Conservation (phyloP, 2,113 vertebrate genomes). For the Eonycteris spelaea region DNA sequence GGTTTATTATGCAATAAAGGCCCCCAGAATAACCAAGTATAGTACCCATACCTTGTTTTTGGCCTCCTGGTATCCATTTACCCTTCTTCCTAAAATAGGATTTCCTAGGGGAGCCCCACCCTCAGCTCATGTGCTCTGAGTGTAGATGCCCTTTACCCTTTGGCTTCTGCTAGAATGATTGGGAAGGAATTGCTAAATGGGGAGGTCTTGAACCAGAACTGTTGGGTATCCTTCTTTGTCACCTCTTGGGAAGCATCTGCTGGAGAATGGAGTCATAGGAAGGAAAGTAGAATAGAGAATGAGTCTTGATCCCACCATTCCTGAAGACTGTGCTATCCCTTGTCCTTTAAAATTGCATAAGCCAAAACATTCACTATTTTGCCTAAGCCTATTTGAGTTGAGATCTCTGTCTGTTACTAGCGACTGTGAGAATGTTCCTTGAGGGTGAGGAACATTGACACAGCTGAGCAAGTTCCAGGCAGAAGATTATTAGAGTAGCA, state of each 20-base stretch:
- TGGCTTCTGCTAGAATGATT: not conserved
- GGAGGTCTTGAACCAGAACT: not conserved
- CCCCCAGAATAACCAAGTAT: not conserved
- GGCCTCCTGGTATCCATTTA: not conserved
- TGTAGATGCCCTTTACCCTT: not conserved
- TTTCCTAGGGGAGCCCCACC: not conserved
- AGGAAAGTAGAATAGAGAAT: not conserved
- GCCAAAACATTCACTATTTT: not conserved
- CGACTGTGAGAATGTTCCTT: not conserved
- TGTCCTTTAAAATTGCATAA: not conserved
- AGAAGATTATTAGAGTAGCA: not conserved
- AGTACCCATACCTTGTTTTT: not conserved
- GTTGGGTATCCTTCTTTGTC: not conserved
- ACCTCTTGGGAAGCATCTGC: not conserved
- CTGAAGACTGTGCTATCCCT: not conserved
- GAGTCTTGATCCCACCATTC: not conserved
- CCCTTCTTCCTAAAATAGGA: not conserved
- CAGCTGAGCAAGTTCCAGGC: not conserved
- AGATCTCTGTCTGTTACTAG: not conserved
- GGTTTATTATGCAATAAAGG: not conserved
- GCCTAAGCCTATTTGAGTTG: not conserved
- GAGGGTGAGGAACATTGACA: not conserved
- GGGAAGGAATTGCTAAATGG: not conserved
- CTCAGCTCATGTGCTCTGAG: not conserved
- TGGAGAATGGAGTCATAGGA: not conserved